These are phyloP conservation scores for Eledone cirrhosa DNA, from an alignment of 2,888 invertebrate genomes.

Conservation along the genomic window DNA sequence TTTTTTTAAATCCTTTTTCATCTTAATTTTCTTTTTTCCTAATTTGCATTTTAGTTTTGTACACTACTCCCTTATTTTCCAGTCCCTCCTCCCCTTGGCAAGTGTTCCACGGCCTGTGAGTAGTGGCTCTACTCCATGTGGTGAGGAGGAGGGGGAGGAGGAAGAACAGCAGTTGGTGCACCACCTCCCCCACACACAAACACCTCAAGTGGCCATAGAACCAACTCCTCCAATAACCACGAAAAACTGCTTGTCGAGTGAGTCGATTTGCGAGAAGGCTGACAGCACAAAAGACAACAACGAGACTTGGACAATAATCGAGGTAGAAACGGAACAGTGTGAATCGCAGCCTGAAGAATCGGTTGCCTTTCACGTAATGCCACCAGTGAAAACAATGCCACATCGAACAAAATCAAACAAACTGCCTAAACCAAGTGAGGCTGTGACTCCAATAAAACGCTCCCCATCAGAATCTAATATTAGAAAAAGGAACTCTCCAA, in stretches of 20 bases:
- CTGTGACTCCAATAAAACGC: constrained; percentile 23
- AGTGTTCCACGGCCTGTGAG: constrained; percentile 10
- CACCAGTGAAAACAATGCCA: constrained; percentile 16
- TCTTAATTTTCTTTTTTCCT: constrained; percentile 19
- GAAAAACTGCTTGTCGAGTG: constrained; percentile 20
- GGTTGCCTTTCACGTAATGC: background rate
- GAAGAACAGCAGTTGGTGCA: constrained; percentile 2
- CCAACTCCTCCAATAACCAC: constrained; percentile 4
- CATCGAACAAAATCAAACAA: constrained; percentile 25
- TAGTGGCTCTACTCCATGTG: constrained; percentile 25
- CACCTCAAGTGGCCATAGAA: constrained; percentile 15
- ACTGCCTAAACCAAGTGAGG: constrained; percentile 12
- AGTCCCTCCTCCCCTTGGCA: constrained; percentile 26
- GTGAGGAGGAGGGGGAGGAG: constrained; percentile 23
- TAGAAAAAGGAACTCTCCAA: constrained; percentile 18
- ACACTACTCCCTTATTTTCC: constrained; percentile 28
- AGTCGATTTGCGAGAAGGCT: constrained; percentile 19
- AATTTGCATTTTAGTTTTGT: constrained; percentile 24
- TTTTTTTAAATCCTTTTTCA: constrained; percentile 12
- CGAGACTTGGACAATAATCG: constrained; percentile 22
- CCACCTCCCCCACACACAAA: constrained; percentile 23
- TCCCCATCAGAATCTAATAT: constrained; percentile 24
- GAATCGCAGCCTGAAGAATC: constrained; percentile 1
- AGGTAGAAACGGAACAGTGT: constrained; percentile 11
- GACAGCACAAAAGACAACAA: constrained; percentile 8